Base-by-base conservation (phyloP, 2,888 invertebrate genomes). In the Onthophagus sagittarius region DNA sequence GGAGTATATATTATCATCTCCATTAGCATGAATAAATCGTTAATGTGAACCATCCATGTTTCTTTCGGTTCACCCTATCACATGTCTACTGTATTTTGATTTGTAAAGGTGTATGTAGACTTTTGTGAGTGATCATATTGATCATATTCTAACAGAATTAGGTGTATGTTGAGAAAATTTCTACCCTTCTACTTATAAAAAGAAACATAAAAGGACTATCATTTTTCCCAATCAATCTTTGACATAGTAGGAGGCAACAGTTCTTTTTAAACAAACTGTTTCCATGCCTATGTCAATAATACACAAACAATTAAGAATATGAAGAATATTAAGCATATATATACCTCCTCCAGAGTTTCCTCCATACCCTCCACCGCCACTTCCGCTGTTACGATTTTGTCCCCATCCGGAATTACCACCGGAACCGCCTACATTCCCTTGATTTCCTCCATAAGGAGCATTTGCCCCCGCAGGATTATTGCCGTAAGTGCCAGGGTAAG, bases 201-300 rank as follows among this genome's bases (percentile, higher is more conserved):
- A 78, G 39, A 74, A 81, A 81, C 23, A 79, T 77, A 77, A 79
- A 82, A 81, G 83, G 84, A 83, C 85, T 85, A 85, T 85, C 84
- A 82, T 80, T 81, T 81, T 78, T 77, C 78, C 76, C 71, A 76
- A 78, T 53, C 81, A 76, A 77, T 85, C 70, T 84, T 70, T 79
- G 85, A 84, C 83, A 83, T 81, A 83, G 81, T 79, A 79, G 82
- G 83, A 85, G 82, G 83, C 78, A 75, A 75, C 63, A 75, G 71
- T 32, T 71, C 70, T 23, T 69, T 71, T 70, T 73, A 75, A 75
- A 74, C 76, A 79, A 78, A 78, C 79, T 77, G 78, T 76, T 78
- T 80, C 82, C 82, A 84, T 85, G 84, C 84, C 84, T 83, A 81
- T 80, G 82, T 84, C 85, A 78, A 74, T n/a, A 70, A 53, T 53